Evolutionary conservation across 2,888 invertebrate species (phyloP), one percentile per base, ranked within the genome.

Genomic region (Corbicula japonica): DNA sequence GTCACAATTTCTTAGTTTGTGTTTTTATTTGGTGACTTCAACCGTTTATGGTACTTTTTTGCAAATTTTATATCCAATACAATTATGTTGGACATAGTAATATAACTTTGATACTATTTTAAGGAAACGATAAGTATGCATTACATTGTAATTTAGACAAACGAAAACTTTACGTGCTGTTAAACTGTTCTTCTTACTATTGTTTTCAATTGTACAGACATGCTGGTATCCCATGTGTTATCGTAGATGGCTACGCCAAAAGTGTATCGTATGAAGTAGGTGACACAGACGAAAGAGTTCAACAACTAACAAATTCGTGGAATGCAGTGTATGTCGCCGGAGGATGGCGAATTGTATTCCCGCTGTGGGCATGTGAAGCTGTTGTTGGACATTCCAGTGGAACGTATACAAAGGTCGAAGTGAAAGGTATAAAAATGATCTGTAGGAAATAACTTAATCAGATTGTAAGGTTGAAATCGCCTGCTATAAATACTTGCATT

Each of bases 271-370:
- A 90, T 66, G 81, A 88, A 48, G 85, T 89, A 0, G 90, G 90
- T 3, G 83, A 84, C 15, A 68, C 61, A 8, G 80, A 78, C 12
- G 72, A 79, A n/a, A 69, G 71, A n/a, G 66, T 80, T 18, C 74
- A 30, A 18, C 46, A 65, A 10, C 61, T 87, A 54, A 66, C 54
- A 4, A 88, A 87, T 50, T 86, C 84, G 56, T 90, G 90, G 90
- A 89, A 87, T 35, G 86, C 86, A 5, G 88, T 89, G 8, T 87
- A 83, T 54, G 81, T 90, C 1, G 85, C 85, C 18, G 83, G 80
- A 3, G 80, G 85, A 15, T 90, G 90, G 90, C 76, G 90, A 26
- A 61, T 89, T 35, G 78, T 90, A 6, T 89, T 90, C 60, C 85
- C 88, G 8, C 69, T 87, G 32, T 90, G 90, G 90, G 88, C 90